phyloP scores from a whole-genome alignment of 1,140 invertebrate species.

The Aphidius ervi region DNA sequence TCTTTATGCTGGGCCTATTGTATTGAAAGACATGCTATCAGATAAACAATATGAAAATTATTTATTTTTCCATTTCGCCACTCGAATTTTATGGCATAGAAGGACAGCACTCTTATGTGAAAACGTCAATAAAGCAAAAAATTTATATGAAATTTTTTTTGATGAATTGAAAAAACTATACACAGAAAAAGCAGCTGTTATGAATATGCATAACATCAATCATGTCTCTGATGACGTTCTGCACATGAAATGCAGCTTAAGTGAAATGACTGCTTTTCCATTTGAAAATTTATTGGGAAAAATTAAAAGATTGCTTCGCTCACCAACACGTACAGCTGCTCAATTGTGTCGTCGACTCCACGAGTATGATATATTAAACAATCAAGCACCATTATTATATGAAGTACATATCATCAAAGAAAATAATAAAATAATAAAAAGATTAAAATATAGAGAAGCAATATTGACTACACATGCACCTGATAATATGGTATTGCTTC shows the following conservation, averaged over 20 bases:
- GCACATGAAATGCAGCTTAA: background rate
- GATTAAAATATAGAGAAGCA: too few species aligned
- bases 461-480: too few species aligned
- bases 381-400: background rate
- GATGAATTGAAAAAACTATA: background rate
- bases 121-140: background rate
- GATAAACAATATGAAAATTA: background rate
- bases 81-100: background rate
- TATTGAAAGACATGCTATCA: background rate
- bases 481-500: too few species aligned
- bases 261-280: conserved; percentile 5
- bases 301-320: conserved; percentile 1
- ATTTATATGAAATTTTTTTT: background rate
- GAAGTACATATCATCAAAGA: too few species aligned
- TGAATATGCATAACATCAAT: conserved; percentile 1
- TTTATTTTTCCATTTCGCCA: background rate
- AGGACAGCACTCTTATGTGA: background rate
- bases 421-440: too few species aligned
- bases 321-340: background rate
- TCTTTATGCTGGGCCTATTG: background rate
- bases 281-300: conserved; percentile 5
- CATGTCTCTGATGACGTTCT: background rate
- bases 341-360: conserved; percentile 1
- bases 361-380: background rate
- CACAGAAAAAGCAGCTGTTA: background rate